A percentile compares a stretch with the other conserved stretches of the same genome.
Conservation (phyloP, 2,888 invertebrate genomes). For the Agelastica alni region DNA sequence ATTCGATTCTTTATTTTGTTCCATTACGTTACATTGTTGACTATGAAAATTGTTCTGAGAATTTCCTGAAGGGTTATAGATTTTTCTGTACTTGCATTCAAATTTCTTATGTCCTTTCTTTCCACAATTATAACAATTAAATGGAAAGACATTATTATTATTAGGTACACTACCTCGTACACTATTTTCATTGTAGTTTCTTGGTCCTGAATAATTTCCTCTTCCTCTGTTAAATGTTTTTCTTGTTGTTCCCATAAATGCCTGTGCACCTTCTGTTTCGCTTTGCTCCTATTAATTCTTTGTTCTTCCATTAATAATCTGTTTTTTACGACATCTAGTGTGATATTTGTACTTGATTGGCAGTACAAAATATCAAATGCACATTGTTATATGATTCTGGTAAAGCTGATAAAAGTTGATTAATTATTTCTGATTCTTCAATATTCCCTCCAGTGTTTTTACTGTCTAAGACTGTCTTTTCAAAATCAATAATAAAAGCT, state of each 20-base stretch:
- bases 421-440: too few species aligned
- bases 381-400: too few species aligned
- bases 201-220: slow-evolving; percentile 6
- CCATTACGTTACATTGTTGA: slow-evolving; percentile 8
- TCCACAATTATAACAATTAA: slow-evolving; percentile 28
- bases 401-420: too few species aligned
- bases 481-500: too few species aligned
- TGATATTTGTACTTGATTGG: too few species aligned
- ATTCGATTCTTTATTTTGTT: slow-evolving; percentile 6
- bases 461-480: too few species aligned
- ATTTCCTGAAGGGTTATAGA: background rate
- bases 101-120: slow-evolving; percentile 25
- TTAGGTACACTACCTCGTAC: too few species aligned
- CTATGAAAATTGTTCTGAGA: background rate
- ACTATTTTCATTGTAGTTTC: slow-evolving; percentile 1
- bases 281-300: too few species aligned
- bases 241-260: slow-evolving; percentile 3
- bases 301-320: too few species aligned
- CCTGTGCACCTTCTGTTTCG: slow-evolving; percentile 2
- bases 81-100: slow-evolving; percentile 18
- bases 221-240: slow-evolving; percentile 7
- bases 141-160: slow-evolving; percentile 9
- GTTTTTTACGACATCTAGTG: too few species aligned
- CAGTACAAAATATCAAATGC: too few species aligned
- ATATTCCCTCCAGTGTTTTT: too few species aligned